A percentile compares a stretch with the other conserved stretches of the same genome.
Evolutionary conservation across 2,888 invertebrate species (phyloP).

Genomic region (Papilio elwesi): DNA sequence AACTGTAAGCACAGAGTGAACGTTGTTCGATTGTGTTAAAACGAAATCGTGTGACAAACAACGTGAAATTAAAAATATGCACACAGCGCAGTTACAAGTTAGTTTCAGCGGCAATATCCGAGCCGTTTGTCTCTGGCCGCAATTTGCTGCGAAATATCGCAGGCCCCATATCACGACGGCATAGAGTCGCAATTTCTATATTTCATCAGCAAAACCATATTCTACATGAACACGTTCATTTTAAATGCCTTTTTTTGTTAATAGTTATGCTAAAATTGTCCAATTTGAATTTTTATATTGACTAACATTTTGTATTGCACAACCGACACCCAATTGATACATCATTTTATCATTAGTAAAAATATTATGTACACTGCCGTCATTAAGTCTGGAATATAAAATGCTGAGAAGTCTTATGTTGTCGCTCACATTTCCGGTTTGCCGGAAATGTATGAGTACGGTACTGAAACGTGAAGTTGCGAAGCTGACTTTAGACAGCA

Average conservation of each 20-base stretch:
- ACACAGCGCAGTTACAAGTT: background rate
- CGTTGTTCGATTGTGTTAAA: no score
- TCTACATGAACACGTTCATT: background rate
- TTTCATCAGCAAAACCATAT: background rate
- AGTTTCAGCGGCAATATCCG: constrained; percentile 19
- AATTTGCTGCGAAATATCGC: background rate
- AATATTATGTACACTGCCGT: no score
- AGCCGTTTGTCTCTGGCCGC: constrained; percentile 14
- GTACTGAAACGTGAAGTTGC: no score
- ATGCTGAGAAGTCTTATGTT: no score
- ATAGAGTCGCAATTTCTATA: background rate
- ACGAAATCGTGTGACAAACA: background rate
- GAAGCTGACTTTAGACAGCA: no score
- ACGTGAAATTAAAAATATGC: constrained; percentile 12
- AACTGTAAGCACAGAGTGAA: no score
- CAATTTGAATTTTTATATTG: background rate
- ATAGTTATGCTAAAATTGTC: constrained; percentile 1
- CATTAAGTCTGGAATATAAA: no score
- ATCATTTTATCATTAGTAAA: no score
- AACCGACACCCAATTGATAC: no score
- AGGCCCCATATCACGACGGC: background rate
- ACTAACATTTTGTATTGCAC: no score
- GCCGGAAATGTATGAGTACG: no score
- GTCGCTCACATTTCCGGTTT: no score
- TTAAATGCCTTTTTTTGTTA: constrained; percentile 2